phyloP scores from a whole-genome alignment of 2,888 invertebrate genomes.

The Drosophila borborema region DNA sequence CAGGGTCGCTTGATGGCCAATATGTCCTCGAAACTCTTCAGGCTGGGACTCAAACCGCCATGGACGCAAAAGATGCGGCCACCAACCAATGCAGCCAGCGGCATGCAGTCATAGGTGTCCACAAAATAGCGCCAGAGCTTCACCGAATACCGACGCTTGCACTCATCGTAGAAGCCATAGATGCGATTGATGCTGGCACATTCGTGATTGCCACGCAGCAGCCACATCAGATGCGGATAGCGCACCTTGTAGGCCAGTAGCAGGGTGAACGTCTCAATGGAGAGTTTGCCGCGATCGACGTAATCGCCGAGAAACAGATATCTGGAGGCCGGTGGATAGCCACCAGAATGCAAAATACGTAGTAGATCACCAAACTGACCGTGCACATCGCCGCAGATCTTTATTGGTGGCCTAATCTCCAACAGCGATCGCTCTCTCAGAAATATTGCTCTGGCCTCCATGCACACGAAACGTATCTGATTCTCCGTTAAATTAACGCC shows the following conservation, averaged over 20 bases:
- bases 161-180: constrained; percentile 98
- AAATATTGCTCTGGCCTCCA: constrained; percentile 99
- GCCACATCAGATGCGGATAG: constrained; percentile 98
- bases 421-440: constrained; percentile 98
- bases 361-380: constrained; percentile 99
- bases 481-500: constrained; percentile 97
- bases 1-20: constrained; percentile 98
- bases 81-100: constrained; percentile 96
- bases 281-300: constrained; percentile 98
- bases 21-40: constrained; percentile 98
- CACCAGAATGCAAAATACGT: constrained; percentile 98
- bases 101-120: constrained; percentile 99
- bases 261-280: constrained; percentile 98
- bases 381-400: constrained; percentile 99
- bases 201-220: constrained; percentile 98
- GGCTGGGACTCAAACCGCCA: constrained; percentile 94
- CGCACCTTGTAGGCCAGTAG: constrained; percentile 98
- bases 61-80: constrained; percentile 92
- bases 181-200: constrained; percentile 99
- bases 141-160: constrained; percentile 97
- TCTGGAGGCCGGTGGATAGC: constrained; percentile 99
- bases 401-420: constrained; percentile 98
- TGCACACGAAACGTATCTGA: constrained; percentile 98
- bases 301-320: constrained; percentile 99
- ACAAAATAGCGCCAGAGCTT: constrained; percentile 99